Conservation (phyloP, 1,140 invertebrate species). For the Battus philenor region DNA sequence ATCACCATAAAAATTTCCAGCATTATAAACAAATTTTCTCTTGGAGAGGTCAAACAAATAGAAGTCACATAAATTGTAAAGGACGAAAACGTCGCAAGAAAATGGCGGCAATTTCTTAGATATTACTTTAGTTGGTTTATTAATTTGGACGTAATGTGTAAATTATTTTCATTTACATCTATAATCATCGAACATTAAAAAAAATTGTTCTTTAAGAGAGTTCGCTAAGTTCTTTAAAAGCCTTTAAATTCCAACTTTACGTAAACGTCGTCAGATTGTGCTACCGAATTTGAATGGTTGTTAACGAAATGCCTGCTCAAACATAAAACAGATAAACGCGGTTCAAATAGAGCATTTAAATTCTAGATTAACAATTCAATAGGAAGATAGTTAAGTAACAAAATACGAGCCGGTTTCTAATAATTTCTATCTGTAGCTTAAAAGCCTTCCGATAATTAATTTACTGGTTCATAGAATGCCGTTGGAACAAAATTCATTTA, state of each 20-base stretch:
- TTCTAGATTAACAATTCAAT: conserved; percentile 28
- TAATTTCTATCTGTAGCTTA: conserved; percentile 37
- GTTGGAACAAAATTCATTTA: conserved; percentile 26
- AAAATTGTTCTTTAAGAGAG: conserved; percentile 13
- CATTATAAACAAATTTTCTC: too few species aligned
- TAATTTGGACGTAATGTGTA: too few species aligned
- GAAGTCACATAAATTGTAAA: too few species aligned
- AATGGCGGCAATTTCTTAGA: too few species aligned
- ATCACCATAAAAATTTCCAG: too few species aligned
- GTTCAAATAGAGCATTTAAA: conserved; percentile 38
- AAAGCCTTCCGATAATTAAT: conserved; percentile 41
- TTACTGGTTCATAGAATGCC: conserved; percentile 32
- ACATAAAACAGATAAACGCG: conserved; percentile 49
- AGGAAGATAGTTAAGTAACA: conserved; percentile 26
- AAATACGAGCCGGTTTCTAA: conserved; percentile 35
- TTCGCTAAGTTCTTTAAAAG: neutral
- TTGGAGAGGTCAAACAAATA: too few species aligned
- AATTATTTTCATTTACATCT: too few species aligned
- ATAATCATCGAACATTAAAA: too few species aligned
- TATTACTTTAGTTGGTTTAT: too few species aligned
- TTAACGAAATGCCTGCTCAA: conserved; percentile 28
- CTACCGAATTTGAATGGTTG: conserved; percentile 14
- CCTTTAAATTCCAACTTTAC: conserved; percentile 5
- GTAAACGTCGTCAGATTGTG: conserved; percentile 4
- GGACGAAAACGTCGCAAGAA: too few species aligned